A percentile compares a stretch with the other conserved stretches of the same genome.
phyloP scores from a whole-genome alignment of 1,140 invertebrate species.

The Orchesella cincta region DNA sequence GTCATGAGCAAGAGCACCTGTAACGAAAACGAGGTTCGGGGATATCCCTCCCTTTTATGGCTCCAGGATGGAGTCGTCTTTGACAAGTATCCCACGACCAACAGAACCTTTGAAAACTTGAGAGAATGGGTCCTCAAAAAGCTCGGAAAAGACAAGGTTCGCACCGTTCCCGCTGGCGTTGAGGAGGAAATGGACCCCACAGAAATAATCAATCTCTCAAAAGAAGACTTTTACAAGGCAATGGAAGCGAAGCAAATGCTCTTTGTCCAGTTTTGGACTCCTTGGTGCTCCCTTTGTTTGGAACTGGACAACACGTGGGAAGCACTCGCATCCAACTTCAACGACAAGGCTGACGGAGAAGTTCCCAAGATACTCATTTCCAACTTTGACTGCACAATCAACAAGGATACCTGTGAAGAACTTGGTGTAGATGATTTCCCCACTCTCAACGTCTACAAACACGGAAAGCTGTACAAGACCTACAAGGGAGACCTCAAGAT shows the following conservation, averaged over 20 bases:
- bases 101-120: constrained; percentile 43
- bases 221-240: constrained; percentile 47
- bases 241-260: constrained; percentile 38
- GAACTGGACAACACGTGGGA: constrained; percentile 69
- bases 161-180: constrained; percentile 32
- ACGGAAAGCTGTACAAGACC: constrained; percentile 34
- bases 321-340: constrained; percentile 67
- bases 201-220: constrained; percentile 49
- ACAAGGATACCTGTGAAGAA: constrained; percentile 67
- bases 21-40: constrained; percentile 71
- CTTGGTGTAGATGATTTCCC: constrained; percentile 57
- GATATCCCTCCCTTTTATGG: constrained; percentile 78
- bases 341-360: constrained; percentile 54
- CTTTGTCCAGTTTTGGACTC: constrained; percentile 45
- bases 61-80: constrained; percentile 72
- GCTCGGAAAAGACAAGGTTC: constrained; percentile 43
- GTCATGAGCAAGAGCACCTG: constrained; percentile 61
- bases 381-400: constrained; percentile 71
- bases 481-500: constrained; percentile 42
- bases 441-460: constrained; percentile 40
- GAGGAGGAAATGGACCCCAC: constrained; percentile 52
- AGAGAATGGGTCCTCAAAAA: constrained; percentile 38
- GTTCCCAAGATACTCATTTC: constrained; percentile 61
- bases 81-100: constrained; percentile 68
- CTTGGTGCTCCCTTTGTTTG: constrained; percentile 44